Percentiles rank a stretch among this genome's conserved stretches.
These are phyloP conservation scores for Ageneiosus marmoratus DNA, from an alignment of 2,113 vertebrate species.

Conservation along the genomic window DNA sequence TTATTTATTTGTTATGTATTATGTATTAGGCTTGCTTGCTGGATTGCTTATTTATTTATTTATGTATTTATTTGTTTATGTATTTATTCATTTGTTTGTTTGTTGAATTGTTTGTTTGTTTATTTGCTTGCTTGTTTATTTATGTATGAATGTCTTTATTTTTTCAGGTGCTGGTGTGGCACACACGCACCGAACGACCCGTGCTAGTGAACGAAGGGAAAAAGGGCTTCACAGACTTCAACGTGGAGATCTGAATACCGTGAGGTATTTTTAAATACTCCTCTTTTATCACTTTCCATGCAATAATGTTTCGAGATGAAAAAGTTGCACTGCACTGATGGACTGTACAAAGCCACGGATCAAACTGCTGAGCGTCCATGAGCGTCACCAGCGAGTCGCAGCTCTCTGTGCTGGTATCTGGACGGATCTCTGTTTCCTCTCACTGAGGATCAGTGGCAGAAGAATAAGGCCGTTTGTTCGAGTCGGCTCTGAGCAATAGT, in stretches of 20 bases:
- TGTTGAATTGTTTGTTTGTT: too few relatives aligned
- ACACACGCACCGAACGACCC: slow-evolving; percentile 85
- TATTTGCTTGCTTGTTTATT: too few relatives aligned
- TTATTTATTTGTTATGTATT: too few relatives aligned
- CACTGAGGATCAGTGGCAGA: slow-evolving; percentile 44
- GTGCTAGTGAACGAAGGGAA: slow-evolving; percentile 85
- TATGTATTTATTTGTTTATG: too few relatives aligned
- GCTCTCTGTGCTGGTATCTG: neutral
- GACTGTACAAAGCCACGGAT: neutral
- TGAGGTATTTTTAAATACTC: neutral
- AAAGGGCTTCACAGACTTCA: slow-evolving; percentile 84
- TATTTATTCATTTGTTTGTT: too few relatives aligned
- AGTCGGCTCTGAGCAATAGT: slow-evolving; percentile 58
- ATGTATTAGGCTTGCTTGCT: too few relatives aligned
- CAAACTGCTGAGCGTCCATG: neutral
- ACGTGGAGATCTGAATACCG: slow-evolving; percentile 77
- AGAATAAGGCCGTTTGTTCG: slow-evolving; percentile 64
- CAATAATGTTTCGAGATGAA: neutral
- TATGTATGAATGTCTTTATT: too few relatives aligned
- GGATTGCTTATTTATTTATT: too few relatives aligned
- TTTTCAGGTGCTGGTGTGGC: slow-evolving; percentile 85
- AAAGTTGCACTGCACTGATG: neutral
- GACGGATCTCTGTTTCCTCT: neutral
- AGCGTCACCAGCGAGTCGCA: neutral
- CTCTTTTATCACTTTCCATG: neutral